Base-by-base conservation (phyloP, 2,113 vertebrate genomes). In the Porphyrio hochstetteri region DNA sequence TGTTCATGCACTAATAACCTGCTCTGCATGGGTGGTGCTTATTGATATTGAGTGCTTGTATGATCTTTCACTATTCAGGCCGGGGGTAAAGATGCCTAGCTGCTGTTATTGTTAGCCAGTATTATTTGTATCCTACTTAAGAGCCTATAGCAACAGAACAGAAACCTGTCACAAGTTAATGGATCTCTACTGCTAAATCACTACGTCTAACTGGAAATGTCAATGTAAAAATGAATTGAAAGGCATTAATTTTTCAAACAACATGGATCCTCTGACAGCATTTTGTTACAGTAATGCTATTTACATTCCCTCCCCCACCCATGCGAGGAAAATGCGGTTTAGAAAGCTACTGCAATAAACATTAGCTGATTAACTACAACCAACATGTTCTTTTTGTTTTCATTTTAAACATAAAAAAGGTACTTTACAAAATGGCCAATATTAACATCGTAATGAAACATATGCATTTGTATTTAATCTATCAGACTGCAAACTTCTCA, bases 231-330 rank as follows among this genome's bases (percentile, higher is more conserved):
- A 80, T 61, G 69, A 83, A 93, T 71, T 88, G 68, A 84, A 95
- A 93, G 82, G 88, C 29, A 42, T 57, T 94, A 92, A 93, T 93
- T 96, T 95, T 94, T 92, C 95, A 93, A 91, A 82, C 77, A 79
- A 93, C 86, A 53, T 53, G 86, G 61, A 86, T 72, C 2, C 33
- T 80, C 60, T 88, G 82, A 84, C 80, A 95, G 77, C 77, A 79
- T 57, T 95, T 90, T 84, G 93, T 96, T 95, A 92, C 48, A 92
- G 72, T 56, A 82, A 69, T 35, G 50, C 5, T 82, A 86, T 93
- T 82, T 92, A 79, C 70, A 40, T 75, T 76, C 36, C 44, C 38
- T 97, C 48, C 28, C n/a, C n/a, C 1, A 3, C 60, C 35, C n/a
- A 59, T 4, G 3, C 28, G 10, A 86, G 50, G 25, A 67, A 85